Evolutionary conservation across 2,888 invertebrate genomes (phyloP).

Genomic region (Sialis lutaria): DNA sequence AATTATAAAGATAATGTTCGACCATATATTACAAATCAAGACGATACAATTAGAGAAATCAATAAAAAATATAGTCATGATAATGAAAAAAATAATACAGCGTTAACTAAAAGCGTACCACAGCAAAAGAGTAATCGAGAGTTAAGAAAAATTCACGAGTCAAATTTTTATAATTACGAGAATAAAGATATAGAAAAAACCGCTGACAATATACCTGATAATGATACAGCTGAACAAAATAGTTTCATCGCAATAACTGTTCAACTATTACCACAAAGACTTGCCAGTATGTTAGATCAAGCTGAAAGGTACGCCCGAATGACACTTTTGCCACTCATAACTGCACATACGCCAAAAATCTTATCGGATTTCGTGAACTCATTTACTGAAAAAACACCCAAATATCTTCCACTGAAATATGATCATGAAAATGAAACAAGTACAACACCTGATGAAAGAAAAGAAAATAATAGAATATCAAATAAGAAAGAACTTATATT

Average conservation of each 20-base stretch:
- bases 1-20: too few species aligned
- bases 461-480: too few species aligned
- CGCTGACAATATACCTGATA: neutral
- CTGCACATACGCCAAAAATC: slow-evolving; percentile 60
- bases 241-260: slow-evolving; percentile 37
- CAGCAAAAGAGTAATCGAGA: too few species aligned
- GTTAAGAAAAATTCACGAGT: neutral
- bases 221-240: slow-evolving; percentile 4
- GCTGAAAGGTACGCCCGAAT: slow-evolving; percentile 68
- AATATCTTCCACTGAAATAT: slow-evolving; percentile 21
- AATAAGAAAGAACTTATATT: too few species aligned
- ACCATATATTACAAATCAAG: too few species aligned
- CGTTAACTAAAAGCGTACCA: too few species aligned
- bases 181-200: neutral
- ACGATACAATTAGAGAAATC: too few species aligned
- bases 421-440: slow-evolving; percentile 13
- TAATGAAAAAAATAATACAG: too few species aligned
- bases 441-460: neutral
- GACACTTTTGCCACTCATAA: slow-evolving; percentile 57
- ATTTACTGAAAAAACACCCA: slow-evolving; percentile 12
- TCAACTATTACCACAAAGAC: slow-evolving; percentile 59
- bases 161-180: neutral
- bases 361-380: slow-evolving; percentile 24
- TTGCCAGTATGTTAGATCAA: slow-evolving; percentile 62
- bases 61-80: too few species aligned